Conservation (phyloP, 1,140 invertebrate genomes). For the Heliconius hermathena region DNA sequence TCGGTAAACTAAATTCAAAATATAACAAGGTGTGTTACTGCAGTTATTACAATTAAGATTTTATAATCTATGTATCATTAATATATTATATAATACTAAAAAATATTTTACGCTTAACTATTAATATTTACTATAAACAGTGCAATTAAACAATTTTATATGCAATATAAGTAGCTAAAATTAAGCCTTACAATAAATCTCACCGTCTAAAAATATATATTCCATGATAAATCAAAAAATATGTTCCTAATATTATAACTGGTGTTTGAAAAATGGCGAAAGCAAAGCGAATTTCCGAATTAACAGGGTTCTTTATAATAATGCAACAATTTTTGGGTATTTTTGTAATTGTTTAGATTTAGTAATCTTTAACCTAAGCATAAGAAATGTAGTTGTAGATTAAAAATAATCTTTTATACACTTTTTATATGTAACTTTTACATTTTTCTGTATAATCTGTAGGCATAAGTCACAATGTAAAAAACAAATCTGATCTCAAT, state of each 20-base stretch:
- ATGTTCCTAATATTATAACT: conserved; percentile 21
- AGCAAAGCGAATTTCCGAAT: conserved; percentile 21
- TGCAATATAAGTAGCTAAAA: background rate
- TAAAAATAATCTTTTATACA: conserved; percentile 8
- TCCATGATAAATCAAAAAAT: background rate
- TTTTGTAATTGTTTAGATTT: conserved; percentile 15
- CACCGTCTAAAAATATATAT: background rate
- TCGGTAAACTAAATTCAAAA: background rate
- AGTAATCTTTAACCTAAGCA: background rate
- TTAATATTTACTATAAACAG: background rate
- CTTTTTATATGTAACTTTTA: background rate
- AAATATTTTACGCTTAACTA: background rate
- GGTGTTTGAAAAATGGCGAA: conserved; percentile 10
- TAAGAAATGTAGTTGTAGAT: background rate
- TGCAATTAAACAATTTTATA: background rate
- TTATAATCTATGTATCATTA: conserved; percentile 6
- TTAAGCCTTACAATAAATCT: background rate
- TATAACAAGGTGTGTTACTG: background rate
- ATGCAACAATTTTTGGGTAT: conserved; percentile 16
- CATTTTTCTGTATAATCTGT: background rate
- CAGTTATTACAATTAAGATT: background rate
- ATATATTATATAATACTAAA: background rate
- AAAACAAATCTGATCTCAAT: conserved; percentile 6
- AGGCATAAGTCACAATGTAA: background rate
- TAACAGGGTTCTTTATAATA: conserved; percentile 6